These are phyloP conservation scores for Glyphotaelius pellucidus DNA, from an alignment of 2,888 invertebrate genomes.

Conservation along the genomic window DNA sequence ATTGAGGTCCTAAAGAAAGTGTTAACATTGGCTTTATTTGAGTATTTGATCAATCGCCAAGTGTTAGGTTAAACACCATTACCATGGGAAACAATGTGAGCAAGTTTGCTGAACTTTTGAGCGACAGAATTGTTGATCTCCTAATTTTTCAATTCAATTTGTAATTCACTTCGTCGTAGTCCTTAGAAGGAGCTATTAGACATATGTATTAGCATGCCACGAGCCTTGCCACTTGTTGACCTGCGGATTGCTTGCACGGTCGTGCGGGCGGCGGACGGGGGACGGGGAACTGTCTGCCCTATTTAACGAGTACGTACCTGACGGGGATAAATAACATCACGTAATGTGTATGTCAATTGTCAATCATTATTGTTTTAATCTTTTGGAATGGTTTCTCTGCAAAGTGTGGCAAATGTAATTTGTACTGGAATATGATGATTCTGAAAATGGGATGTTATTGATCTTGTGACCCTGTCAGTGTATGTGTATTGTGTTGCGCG, in stretches of 20 bases:
- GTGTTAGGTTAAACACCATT: constrained; percentile 24
- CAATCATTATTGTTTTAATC: background rate
- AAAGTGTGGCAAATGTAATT: background rate
- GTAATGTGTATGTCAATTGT: background rate
- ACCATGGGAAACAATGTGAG: constrained; percentile 22
- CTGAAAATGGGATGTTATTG: background rate
- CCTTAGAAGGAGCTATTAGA: constrained; percentile 39
- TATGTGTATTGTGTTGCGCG: constrained; percentile 20
- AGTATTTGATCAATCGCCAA: constrained; percentile 25
- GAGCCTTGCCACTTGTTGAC: constrained; percentile 34
- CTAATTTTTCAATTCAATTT: constrained; percentile 33
- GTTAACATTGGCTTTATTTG: background rate
- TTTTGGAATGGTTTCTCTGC: background rate
- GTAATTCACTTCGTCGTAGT: constrained; percentile 25
- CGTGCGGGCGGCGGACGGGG: background rate
- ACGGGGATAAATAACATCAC: constrained; percentile 24
- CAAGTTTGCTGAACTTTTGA: constrained; percentile 36
- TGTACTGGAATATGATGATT: background rate
- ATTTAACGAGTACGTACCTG: constrained; percentile 35
- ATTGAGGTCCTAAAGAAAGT: background rate
- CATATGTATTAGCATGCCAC: constrained; percentile 21
- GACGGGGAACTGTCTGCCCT: constrained; percentile 42
- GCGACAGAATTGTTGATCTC: constrained; percentile 35
- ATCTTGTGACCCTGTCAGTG: constrained; percentile 38
- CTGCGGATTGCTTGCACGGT: background rate